Percentiles rank a stretch among this genome's conserved stretches.
These are phyloP conservation scores for Falcunculus frontatus DNA, from an alignment of 2,113 vertebrate species.

Conservation along the genomic window DNA sequence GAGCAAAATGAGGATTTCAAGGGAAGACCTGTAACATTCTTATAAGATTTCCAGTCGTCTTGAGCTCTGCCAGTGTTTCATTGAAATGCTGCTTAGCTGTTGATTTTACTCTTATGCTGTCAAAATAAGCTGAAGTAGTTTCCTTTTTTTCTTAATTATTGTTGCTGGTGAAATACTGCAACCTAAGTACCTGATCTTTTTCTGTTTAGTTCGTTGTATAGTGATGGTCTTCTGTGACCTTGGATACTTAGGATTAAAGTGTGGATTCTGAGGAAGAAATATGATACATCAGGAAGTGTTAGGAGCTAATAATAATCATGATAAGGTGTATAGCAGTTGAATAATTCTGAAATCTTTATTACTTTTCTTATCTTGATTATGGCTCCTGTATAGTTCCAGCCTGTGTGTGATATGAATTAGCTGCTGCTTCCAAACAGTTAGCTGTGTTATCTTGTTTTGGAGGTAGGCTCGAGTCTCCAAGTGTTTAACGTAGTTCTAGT, in stretches of 20 bases:
- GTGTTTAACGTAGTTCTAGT: not conserved
- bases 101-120: not conserved
- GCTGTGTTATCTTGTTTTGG: not conserved
- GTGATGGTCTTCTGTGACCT: not conserved
- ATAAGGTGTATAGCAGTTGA: not conserved
- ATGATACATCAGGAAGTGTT: conserved; percentile 8
- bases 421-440: conserved; percentile 20
- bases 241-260: not conserved
- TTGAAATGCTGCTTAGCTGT: not conserved
- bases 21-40: not conserved
- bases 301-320: not conserved
- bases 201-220: not conserved
- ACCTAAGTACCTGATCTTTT: not conserved
- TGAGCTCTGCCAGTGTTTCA: not conserved
- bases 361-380: conserved; percentile 19
- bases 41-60: not conserved
- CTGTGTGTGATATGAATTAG: not conserved
- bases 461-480: not conserved
- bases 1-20: not conserved
- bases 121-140: not conserved
- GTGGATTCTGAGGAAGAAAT: not conserved
- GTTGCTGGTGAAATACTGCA: not conserved
- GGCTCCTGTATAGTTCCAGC: not conserved
- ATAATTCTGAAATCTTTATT: conserved; percentile 48
- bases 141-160: not conserved